Evolutionary conservation across 2,797 vertebrate species (phyloP).

Genomic region (Sebastes itinus): DNA sequence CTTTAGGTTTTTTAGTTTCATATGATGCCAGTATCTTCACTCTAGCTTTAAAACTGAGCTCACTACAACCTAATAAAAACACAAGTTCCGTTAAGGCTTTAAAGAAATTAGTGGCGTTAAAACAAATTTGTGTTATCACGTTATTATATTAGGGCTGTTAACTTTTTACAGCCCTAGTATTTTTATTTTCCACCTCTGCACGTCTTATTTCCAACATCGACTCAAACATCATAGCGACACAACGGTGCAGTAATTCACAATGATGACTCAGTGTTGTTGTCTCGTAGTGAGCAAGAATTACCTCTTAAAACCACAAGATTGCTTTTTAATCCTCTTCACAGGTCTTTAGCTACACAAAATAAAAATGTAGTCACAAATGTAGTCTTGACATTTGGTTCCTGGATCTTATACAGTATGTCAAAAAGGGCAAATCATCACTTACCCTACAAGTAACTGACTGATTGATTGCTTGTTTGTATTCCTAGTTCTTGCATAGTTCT

Average conservation of each 20-base stretch:
- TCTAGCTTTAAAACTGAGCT: no score
- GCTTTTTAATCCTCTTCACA: background rate
- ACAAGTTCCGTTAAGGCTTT: no score
- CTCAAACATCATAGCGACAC: background rate
- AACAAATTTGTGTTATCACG: fast-evolving
- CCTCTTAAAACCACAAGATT: background rate
- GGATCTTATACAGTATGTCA: background rate
- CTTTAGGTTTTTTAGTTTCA: no score
- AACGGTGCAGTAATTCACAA: background rate
- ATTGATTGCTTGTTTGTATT: background rate
- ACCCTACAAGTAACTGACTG: background rate
- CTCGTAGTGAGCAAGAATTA: background rate
- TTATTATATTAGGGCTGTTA: no score
- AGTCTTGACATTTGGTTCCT: background rate
- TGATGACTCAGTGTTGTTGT: background rate
- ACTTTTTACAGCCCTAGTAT: background rate
- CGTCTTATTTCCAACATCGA: background rate
- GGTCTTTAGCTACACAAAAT: background rate
- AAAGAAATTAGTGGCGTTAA: no score
- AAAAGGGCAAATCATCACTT: background rate
- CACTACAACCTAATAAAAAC: no score
- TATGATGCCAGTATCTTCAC: no score
- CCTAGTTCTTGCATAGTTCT: background rate
- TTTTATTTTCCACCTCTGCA: background rate
- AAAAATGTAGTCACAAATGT: background rate